Conservation (phyloP, 2,113 vertebrate species). For the Hydrolagus affinis region DNA sequence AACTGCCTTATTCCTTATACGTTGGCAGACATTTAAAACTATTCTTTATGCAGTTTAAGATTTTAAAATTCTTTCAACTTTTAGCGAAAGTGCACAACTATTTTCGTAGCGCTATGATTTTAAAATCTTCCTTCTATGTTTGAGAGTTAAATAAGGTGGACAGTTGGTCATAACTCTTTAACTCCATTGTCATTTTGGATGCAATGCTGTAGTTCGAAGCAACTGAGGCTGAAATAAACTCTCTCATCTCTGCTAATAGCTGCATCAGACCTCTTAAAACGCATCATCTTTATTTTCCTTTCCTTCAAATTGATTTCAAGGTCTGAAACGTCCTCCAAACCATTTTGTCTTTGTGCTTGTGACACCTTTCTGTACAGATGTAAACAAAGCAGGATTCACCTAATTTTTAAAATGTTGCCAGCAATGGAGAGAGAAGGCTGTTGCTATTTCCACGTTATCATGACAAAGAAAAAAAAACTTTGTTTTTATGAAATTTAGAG, state of each 20-base stretch:
- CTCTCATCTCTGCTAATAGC: conserved; percentile 17
- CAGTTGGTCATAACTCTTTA: conserved; percentile 23
- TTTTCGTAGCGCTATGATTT: conserved; percentile 47
- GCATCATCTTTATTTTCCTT: conserved; percentile 5
- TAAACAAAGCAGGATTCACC: conserved; percentile 13
- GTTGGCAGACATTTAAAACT: conserved; percentile 51
- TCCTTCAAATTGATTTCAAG: conserved; percentile 25
- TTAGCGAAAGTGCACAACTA: conserved; percentile 53
- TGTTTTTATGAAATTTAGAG: no score
- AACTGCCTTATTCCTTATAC: conserved; percentile 77
- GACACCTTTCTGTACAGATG: background rate
- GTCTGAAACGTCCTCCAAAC: background rate
- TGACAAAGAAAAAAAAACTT: no score
- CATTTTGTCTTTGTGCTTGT: background rate
- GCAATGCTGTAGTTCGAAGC: conserved; percentile 19
- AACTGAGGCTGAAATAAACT: conserved; percentile 8
- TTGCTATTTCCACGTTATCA: background rate
- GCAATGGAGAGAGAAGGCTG: background rate
- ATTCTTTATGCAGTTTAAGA: conserved; percentile 59
- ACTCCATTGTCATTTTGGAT: conserved; percentile 36
- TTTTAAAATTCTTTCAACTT: conserved; percentile 74
- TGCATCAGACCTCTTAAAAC: conserved; percentile 18
- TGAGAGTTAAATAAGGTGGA: conserved; percentile 15
- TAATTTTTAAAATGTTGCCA: background rate
- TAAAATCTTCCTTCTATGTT: conserved; percentile 35